Base-by-base conservation (phyloP, 2,113 vertebrate genomes). In the Lutjanus erythropterus region DNA sequence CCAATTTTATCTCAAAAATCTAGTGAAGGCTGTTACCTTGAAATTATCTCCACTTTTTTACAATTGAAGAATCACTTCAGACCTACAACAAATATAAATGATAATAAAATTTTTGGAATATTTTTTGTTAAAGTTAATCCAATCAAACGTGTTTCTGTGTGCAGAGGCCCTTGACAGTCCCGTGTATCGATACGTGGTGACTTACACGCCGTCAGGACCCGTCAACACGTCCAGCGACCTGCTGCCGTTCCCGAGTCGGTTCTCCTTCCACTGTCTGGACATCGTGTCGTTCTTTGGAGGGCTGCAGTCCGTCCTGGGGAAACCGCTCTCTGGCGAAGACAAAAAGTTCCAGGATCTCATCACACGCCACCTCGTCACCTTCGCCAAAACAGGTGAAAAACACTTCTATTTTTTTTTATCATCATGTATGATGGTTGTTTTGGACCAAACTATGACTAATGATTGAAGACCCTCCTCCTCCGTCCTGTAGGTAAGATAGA, bases 131-230 rank as follows among this genome's bases (percentile, higher is more conserved):
- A n/a, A 10, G 58, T 3, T 53, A 1, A 1, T 1, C 33, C 0
- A 29, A 1, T n/a, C 6, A 9, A 58, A 11, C 12, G n/a, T 58
- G 4, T 31, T 5, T 16, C 23, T 18, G 27, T 61, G 74, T 25
- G 3, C 85, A 96, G 95, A 55, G 8, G 91, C 90, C 4, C 85
- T 96, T 37, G 23, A 67, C 46, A 96, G 94, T 58, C 94, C 95
- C 0, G 95, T 96, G 64, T 95, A 96, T 44, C 95, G 95, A 8
- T 96, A 96, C 59, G 44, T 96, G 71, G 94, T 96, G 83, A 95
- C 86, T 0, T 75, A 95, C 85, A 95, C 92, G 0, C 95, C 95
- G 6, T 95, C 95, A 0, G 70, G 73, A 23, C 84, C 89, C 0
- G 69, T 76, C 7, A 65, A 78, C 74, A 0, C 25, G 0, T 73